These are phyloP conservation scores for Dysidea cf. avara DNA, from an alignment of 37 sponge, comb jelly and placozoan species.

Conservation along the genomic window DNA sequence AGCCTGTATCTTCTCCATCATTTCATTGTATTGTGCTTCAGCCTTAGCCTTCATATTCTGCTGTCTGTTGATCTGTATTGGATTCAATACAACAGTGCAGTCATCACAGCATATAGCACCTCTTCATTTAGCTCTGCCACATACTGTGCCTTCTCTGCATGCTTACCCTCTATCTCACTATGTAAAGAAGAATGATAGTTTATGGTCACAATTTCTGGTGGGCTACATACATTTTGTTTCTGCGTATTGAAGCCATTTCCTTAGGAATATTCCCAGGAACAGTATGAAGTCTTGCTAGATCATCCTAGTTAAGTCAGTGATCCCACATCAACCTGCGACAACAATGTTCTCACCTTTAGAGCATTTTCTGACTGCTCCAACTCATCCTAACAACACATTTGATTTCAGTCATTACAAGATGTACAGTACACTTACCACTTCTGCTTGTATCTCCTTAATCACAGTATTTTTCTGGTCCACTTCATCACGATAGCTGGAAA, in stretches of 20 bases:
- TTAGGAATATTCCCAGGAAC: constrained; percentile 45
- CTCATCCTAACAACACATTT: constrained; percentile 1
- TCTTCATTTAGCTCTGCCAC: constrained; percentile 1
- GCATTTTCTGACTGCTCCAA: background rate
- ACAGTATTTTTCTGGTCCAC: constrained; percentile 6
- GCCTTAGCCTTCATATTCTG: background rate
- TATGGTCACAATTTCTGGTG: background rate
- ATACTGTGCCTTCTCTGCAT: background rate
- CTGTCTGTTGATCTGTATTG: too few relatives aligned
- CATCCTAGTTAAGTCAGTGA: constrained; percentile 20
- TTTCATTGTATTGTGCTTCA: background rate
- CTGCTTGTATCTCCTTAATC: constrained; percentile 5
- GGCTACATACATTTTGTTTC: constrained; percentile 17
- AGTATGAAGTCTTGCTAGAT: constrained; percentile 23
- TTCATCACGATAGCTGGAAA: constrained; percentile 2
- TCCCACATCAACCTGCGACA: too few relatives aligned
- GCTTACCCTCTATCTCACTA: constrained; percentile 13
- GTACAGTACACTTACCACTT: constrained; percentile 23
- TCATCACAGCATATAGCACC: background rate
- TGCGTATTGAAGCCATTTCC: constrained; percentile 43
- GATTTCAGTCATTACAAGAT: background rate
- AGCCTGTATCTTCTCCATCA: background rate
- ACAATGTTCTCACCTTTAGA: background rate
- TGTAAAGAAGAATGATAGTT: background rate
- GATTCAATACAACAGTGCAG: background rate